Percentiles rank a stretch among this genome's conserved stretches.
Conservation (phyloP, 2,888 invertebrate species). For the Pheosia gnoma region DNA sequence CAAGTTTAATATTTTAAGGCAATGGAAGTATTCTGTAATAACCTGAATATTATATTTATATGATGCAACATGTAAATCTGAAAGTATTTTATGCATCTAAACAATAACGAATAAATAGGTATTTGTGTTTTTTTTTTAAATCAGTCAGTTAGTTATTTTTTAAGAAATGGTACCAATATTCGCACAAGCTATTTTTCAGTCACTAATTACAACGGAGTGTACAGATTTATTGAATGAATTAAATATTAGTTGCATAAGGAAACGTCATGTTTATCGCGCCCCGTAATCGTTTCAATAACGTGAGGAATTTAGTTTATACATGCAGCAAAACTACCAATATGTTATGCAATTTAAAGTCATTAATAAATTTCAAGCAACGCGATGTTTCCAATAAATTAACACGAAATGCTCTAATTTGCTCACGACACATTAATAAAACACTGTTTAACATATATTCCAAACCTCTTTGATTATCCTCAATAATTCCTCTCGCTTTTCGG, state of each 20-base stretch:
- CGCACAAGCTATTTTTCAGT: not conserved
- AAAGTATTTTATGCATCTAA: too few species aligned
- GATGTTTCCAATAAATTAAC: constrained; percentile 26
- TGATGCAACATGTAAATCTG: too few species aligned
- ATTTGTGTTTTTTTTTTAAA: too few species aligned
- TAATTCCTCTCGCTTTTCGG: constrained; percentile 51
- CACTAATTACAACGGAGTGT: not conserved
- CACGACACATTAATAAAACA: constrained; percentile 25
- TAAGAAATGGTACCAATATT: too few species aligned
- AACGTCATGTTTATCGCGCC: not conserved
- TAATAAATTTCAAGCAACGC: constrained; percentile 28
- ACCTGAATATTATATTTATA: too few species aligned
- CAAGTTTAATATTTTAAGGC: too few species aligned
- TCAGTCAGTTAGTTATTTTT: too few species aligned
- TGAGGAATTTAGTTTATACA: not conserved
- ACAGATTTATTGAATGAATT: not conserved
- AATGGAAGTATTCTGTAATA: too few species aligned
- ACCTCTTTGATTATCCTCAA: constrained; percentile 50
- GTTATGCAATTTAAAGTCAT: not conserved
- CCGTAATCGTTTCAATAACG: not conserved
- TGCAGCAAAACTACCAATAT: not conserved
- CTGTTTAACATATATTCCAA: constrained; percentile 21
- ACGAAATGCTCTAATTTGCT: constrained; percentile 29
- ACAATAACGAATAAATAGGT: too few species aligned
- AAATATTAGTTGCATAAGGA: not conserved